These are phyloP conservation scores for Lasioglossum marginatum DNA, from an alignment of 2,888 invertebrate genomes.

Conservation along the genomic window DNA sequence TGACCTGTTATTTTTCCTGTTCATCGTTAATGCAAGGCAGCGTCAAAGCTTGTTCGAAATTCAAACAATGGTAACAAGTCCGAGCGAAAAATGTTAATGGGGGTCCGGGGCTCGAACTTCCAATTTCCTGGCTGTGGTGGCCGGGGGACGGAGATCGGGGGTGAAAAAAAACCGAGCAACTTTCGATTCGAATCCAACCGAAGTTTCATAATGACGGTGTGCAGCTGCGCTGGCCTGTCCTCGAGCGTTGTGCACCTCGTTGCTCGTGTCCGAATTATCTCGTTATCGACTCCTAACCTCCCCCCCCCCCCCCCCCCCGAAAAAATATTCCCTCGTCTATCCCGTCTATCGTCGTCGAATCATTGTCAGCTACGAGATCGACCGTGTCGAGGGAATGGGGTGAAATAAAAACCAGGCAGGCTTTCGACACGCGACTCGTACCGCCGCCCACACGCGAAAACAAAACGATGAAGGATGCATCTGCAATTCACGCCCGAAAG, in stretches of 20 bases:
- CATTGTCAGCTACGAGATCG: not conserved
- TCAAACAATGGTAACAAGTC: constrained; percentile 48
- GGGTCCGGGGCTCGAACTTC: constrained; percentile 22
- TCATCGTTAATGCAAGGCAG: constrained; percentile 39
- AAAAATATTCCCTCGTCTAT: not conserved
- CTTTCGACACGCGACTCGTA: not conserved
- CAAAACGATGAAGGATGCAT: constrained; percentile 30
- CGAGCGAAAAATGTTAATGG: constrained; percentile 42
- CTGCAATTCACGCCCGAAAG: constrained; percentile 40
- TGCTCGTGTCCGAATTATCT: constrained; percentile 66
- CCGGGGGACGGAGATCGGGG: not conserved
- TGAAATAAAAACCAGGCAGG: not conserved
- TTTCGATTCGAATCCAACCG: constrained; percentile 35
- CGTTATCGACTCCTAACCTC: constrained; percentile 62
- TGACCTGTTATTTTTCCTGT: constrained; percentile 42
- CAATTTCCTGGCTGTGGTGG: constrained; percentile 22
- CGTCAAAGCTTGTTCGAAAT: constrained; percentile 36
- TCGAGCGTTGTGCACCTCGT: constrained; percentile 6
- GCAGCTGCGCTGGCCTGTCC: not conserved
- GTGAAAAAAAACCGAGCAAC: constrained; percentile 12
- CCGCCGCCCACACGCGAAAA: not conserved
- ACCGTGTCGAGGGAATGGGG: not conserved
- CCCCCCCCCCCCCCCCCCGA: not conserved
- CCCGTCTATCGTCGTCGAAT: not conserved
- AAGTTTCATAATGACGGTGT: constrained; percentile 41